A percentile compares a stretch with the other conserved stretches of the same genome.
phyloP scores from a whole-genome alignment of 2,888 invertebrate species.

The Gibbula magus region DNA sequence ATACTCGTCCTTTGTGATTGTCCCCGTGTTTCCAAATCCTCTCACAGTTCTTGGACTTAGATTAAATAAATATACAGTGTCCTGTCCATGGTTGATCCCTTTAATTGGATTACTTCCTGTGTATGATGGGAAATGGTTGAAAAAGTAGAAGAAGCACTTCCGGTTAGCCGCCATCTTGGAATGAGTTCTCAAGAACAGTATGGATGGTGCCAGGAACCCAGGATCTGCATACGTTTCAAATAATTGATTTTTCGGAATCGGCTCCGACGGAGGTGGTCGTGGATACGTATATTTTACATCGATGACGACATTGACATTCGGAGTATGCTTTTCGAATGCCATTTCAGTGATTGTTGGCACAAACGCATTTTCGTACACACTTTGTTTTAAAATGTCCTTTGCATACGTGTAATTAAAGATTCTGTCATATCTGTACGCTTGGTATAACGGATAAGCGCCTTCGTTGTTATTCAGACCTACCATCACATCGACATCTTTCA shows the following conservation, averaged over 20 bases:
- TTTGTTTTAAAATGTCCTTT: background rate
- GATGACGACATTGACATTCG: background rate
- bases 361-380: background rate
- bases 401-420: background rate
- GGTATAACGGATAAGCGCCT: background rate
- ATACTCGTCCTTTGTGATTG: background rate
- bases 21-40: background rate
- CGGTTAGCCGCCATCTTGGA: background rate
- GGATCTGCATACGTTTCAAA: background rate
- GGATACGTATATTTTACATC: background rate
- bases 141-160: slow-evolving; percentile 21
- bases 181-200: background rate
- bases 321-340: background rate
- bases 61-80: slow-evolving; percentile 22
- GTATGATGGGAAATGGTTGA: slow-evolving; percentile 24
- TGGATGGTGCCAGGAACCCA: background rate
- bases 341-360: background rate
- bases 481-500: slow-evolving; percentile 25
- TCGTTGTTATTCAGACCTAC: slow-evolving; percentile 33
- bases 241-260: background rate
- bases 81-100: slow-evolving; percentile 24
- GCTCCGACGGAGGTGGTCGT: background rate
- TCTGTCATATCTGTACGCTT: background rate
- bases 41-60: background rate
- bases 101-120: background rate